phyloP scores from a whole-genome alignment of 2,888 invertebrate genomes.

The Venusia cambrica region DNA sequence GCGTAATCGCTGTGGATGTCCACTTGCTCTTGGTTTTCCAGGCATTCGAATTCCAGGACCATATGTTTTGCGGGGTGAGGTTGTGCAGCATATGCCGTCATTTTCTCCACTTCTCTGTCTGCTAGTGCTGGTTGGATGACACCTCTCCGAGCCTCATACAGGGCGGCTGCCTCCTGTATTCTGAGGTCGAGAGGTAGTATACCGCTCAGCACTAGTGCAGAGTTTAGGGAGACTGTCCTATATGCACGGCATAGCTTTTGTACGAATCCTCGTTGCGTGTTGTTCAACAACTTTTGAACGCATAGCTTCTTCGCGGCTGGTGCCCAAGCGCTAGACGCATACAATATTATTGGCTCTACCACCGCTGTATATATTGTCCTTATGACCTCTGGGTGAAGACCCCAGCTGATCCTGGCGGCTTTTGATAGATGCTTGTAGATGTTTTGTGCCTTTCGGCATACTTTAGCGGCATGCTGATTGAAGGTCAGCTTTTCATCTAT shows the following conservation, averaged over 20 bases:
- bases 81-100: not conserved
- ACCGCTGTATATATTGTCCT: too few species aligned
- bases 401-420: too few species aligned
- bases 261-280: not conserved
- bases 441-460: too few species aligned
- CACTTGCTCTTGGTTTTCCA: slow-evolving; percentile 7
- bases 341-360: slow-evolving; percentile 1
- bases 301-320: not conserved
- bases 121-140: not conserved
- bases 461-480: too few species aligned
- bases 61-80: slow-evolving; percentile 6
- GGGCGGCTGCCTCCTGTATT: too few species aligned
- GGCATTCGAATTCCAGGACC: slow-evolving; percentile 1
- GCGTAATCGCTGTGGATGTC: not conserved
- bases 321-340: slow-evolving; percentile 4
- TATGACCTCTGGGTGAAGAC: too few species aligned
- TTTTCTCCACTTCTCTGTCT: slow-evolving; percentile 1
- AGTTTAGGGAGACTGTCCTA: slow-evolving; percentile 4
- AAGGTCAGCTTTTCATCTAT: too few species aligned
- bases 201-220: too few species aligned
- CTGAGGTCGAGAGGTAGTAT: too few species aligned
- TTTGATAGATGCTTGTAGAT: too few species aligned
- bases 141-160: too few species aligned
- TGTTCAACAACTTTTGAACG: not conserved
- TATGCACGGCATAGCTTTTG: slow-evolving; percentile 4